Conservation (phyloP, 2,888 invertebrate species). For the Leucoma salicis region DNA sequence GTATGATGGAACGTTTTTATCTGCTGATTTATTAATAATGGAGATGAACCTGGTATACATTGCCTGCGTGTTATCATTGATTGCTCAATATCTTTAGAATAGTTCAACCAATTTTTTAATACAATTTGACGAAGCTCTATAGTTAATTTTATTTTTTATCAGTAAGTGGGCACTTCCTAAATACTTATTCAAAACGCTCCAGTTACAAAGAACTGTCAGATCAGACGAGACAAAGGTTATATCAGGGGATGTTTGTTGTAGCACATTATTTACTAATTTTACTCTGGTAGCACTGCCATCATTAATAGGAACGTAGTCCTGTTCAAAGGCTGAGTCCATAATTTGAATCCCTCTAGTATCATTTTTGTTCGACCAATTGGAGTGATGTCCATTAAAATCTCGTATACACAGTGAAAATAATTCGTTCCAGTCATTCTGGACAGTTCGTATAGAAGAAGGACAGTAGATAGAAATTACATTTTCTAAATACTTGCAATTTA, state of each 20-base stretch:
- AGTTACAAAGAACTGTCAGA: background rate
- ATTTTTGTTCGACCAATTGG: background rate
- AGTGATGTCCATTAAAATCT: background rate
- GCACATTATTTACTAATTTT: background rate
- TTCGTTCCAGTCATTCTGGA: background rate
- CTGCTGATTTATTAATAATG: background rate
- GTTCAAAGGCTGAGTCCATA: background rate
- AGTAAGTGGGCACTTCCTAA: background rate
- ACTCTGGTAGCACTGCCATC: background rate
- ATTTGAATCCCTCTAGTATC: background rate
- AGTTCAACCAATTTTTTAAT: background rate
- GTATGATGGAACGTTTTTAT: background rate
- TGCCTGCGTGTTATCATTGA: background rate
- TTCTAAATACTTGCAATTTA: constrained; percentile 7
- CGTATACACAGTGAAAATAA: background rate
- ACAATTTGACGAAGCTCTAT: background rate
- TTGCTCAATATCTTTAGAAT: background rate
- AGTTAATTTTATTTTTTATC: background rate
- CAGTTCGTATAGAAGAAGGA: background rate
- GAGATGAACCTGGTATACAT: background rate
- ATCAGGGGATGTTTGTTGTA: background rate
- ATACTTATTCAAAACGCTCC: background rate
- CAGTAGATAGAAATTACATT: background rate
- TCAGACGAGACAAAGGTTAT: background rate
- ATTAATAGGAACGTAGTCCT: background rate